Conservation (phyloP, 2,888 invertebrate genomes). For the Athalia circularis region DNA sequence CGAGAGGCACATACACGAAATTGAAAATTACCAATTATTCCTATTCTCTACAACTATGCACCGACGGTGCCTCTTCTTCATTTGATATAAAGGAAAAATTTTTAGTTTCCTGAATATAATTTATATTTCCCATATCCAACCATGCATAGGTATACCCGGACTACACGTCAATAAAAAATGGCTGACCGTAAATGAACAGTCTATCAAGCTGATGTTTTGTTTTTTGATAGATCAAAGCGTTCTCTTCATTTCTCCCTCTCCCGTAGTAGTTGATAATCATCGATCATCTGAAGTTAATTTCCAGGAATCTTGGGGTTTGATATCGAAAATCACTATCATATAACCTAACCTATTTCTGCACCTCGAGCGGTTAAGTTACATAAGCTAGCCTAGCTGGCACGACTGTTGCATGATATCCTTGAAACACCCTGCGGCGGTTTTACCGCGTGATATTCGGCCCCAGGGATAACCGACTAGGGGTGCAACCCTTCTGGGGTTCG, state of each 20-base stretch:
- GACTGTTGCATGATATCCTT: slow-evolving; percentile 1
- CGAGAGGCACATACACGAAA: background rate
- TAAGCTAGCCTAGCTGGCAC: background rate
- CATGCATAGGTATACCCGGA: too few relatives aligned
- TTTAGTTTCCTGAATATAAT: background rate
- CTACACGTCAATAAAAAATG: too few relatives aligned
- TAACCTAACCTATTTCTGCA: background rate
- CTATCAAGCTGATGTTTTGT: too few relatives aligned
- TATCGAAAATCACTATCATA: too few relatives aligned
- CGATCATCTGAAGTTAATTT: too few relatives aligned
- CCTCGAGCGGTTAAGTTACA: background rate
- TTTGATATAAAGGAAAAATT: background rate
- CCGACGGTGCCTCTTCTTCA: background rate
- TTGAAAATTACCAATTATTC: background rate
- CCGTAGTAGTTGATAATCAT: too few relatives aligned
- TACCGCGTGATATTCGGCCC: slow-evolving; percentile 25
- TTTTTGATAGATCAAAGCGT: too few relatives aligned
- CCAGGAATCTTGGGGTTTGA: too few relatives aligned
- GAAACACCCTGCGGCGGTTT: slow-evolving; percentile 36
- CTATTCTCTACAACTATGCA: background rate
- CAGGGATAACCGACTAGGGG: slow-evolving; percentile 15
- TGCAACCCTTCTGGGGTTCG: slow-evolving; percentile 38
- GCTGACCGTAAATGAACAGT: too few relatives aligned
- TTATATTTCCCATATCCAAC: background rate
- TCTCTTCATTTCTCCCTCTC: too few relatives aligned